Base-by-base conservation (phyloP, 2,888 invertebrate genomes). In the Archips xylosteana region DNA sequence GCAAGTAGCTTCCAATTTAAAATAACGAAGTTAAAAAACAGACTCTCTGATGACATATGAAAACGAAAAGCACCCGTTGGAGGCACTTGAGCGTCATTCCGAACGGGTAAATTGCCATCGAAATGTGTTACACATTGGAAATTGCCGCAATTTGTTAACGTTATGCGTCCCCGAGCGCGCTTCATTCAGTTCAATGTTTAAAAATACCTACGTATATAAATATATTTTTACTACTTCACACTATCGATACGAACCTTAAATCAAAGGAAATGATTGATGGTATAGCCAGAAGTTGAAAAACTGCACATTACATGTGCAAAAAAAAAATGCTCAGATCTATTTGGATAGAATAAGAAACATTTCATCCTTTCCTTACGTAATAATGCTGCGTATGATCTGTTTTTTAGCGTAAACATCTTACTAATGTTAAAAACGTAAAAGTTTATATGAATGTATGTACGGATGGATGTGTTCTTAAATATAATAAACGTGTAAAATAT, bases 101-200 rank as follows among this genome's bases (percentile, higher is more conserved):
- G 61, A 78, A 80, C 59, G 81, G 81, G 79, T 82, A 87, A 86
- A 89, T 88, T 84, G 87, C 87, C 82, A 84, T 86, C 84, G 83
- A 85, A 88, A 88, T 83, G 82, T 83, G 84, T 84, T 81, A 86
- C 84, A 85, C 85, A 88, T 89, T 87, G 88, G 83, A 85, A 87
- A 89, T 87, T 85, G 87, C 82, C 75, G 83, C 85, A 85, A 89
- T 90, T 89, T 88, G 87, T 89, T 89, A 85, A 83, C 83, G 82
- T 87, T 86, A 89, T 86, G 83, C 74, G 78, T 82, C 88, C 86
- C 87, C 62, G 83, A 79, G 89, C 73, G 80, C 80, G 78, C 75
- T 85, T 78, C 78, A 80, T 82, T 81, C 81, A 81, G 79, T 83
- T 83, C 79, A 83, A 83, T 77, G 85, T 84, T 87, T 84, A 70